A percentile compares a stretch with the other conserved stretches of the same genome.
phyloP scores from a whole-genome alignment of 1,140 invertebrate species.

The Drosophila teissieri region DNA sequence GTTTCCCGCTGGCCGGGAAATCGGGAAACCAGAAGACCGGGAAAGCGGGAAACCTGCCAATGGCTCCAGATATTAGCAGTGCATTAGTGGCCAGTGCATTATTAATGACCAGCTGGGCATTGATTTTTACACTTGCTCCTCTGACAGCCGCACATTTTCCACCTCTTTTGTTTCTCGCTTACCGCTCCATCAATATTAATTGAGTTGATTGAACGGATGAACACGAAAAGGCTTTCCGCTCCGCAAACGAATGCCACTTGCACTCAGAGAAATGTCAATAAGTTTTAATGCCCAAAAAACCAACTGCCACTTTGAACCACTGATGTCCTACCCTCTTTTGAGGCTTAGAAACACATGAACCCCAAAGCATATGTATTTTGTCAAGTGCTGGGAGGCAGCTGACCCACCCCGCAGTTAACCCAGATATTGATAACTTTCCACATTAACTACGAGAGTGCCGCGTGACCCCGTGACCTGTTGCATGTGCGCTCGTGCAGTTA shows the following conservation, averaged over 20 bases:
- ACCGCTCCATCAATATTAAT: conserved; percentile 44
- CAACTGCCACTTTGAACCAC: neutral
- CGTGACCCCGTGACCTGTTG: conserved; percentile 71
- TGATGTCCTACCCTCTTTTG: no score
- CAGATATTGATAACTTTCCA: conserved; percentile 41
- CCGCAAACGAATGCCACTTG: neutral
- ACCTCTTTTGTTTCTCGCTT: conserved; percentile 9
- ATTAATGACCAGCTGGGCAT: conserved; percentile 63
- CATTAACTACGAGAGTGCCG: conserved; percentile 8
- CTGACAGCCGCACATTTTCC: conserved; percentile 4
- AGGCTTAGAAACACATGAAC: no score
- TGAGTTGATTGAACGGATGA: conserved; percentile 39
- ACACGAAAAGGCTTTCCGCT: conserved; percentile 33
- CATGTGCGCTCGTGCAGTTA: conserved; percentile 63
- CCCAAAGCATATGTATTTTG: neutral
- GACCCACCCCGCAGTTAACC: conserved; percentile 7
- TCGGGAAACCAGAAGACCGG: neutral
- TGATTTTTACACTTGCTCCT: conserved; percentile 52
- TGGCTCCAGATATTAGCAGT: conserved; percentile 66
- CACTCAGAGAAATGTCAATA: conserved; percentile 15
- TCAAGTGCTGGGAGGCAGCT: conserved; percentile 10
- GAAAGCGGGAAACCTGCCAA: conserved; percentile 8
- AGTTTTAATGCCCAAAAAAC: neutral
- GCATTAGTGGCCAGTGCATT: conserved; percentile 71
- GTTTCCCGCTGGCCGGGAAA: conserved; percentile 33